Evolutionary conservation across 1,140 invertebrate genomes (phyloP), one percentile per base, ranked within the genome.

Genomic region (Coboldia fuscipes): DNA sequence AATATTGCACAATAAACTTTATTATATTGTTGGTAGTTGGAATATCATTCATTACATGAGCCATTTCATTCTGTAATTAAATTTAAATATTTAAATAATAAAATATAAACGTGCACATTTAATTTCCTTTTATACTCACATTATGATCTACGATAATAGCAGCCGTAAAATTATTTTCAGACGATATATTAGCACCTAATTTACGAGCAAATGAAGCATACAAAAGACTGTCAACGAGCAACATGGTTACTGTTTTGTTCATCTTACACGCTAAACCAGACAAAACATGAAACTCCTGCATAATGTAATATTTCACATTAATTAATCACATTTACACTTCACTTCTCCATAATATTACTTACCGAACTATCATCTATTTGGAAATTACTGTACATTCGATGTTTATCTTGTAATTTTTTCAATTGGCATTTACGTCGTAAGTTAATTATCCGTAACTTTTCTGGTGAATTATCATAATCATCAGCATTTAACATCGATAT

Each of bases 131-230:
- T 23, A 23, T 31, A 49, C 54, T 57, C 61, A 81, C 78, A 57
- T 66, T 60, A 46, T 67, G 63, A 55, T 83, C 71, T 34, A 83
- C 49, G 41, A 83, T 78, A 17, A 81, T 60, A 32, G 68, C 68
- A 26, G 68, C 65, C 30, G 75, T 75, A 49, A 67, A 70, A 43
- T 78, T 66, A 29, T 56, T 59, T 21, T 49, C 57, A 20, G 57
- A 63, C 10, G 51, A 46, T n/a, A 75, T 51, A 47, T 77, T 65
- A 15, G 77, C 62, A 2, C 78, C 77, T 18, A 86, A 58, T 18
- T 63, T 62, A 45, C 79, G 67, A 6, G 76, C 70, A 51, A 81
- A 81, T 43, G 75, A 64, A 38, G 66, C 65, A 45, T 74, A 77
- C 19, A 63, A 45, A 4, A 72, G 44, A 43, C 71, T 72, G 45